Conservation (phyloP, 2,888 invertebrate genomes). For the Octodonta nipae region DNA sequence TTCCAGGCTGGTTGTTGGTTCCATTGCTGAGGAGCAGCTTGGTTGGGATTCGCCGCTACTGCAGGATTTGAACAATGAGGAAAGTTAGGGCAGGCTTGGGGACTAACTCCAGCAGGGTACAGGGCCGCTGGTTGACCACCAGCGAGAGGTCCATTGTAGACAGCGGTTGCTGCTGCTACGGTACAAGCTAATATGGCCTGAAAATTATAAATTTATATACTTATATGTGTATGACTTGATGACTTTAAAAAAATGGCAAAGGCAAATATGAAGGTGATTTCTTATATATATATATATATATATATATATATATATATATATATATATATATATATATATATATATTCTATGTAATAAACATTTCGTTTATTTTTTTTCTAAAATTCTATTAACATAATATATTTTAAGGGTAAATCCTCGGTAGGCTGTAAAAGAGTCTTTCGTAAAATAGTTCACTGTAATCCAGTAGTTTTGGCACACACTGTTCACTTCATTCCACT, state of each 20-base stretch:
- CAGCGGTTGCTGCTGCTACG: slow-evolving; percentile 18
- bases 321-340: too few species aligned
- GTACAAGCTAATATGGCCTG: slow-evolving; percentile 26
- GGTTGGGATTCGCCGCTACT: slow-evolving; percentile 20
- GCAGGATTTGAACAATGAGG: slow-evolving; percentile 26
- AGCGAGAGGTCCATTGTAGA: slow-evolving; percentile 25
- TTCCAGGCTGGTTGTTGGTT: slow-evolving; percentile 12
- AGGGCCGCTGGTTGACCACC: slow-evolving; percentile 26
- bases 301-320: too few species aligned
- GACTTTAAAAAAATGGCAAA: neutral
- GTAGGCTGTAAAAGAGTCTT: too few species aligned
- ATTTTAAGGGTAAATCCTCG: too few species aligned
- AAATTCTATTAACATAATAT: too few species aligned
- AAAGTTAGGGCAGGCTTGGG: slow-evolving; percentile 28
- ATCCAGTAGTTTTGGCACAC: neutral
- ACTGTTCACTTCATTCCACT: slow-evolving; percentile 4
- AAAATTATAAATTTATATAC: slow-evolving; percentile 8
- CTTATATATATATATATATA: too few species aligned
- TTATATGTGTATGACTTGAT: neutral
- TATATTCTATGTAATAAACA: too few species aligned
- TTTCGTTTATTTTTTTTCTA: too few species aligned
- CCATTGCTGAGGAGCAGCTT: slow-evolving; percentile 12
- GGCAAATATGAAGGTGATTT: too few species aligned
- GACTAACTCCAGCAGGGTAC: slow-evolving; percentile 26
- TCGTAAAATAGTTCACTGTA: slow-evolving; percentile 3